phyloP scores from a whole-genome alignment of 2,888 invertebrate genomes.

The Troides oblongomaculatus region DNA sequence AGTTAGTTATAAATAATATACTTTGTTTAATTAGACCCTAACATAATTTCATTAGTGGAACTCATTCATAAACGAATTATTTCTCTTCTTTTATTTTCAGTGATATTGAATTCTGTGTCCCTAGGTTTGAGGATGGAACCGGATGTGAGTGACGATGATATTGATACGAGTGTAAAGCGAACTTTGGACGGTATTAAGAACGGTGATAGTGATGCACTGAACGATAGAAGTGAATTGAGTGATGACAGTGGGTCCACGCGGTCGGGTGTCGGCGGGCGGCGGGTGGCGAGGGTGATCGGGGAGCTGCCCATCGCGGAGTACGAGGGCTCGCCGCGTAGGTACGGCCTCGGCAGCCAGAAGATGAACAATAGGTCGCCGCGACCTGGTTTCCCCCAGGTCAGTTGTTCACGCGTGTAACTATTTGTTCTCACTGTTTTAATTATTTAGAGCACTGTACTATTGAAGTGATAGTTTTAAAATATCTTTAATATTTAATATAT shows the following conservation, averaged over 20 bases:
- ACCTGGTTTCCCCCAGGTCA: slow-evolving; percentile 91
- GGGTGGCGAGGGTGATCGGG: slow-evolving; percentile 86
- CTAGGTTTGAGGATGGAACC: slow-evolving; percentile 78
- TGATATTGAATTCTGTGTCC: slow-evolving; percentile 79
- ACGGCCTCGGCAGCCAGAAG: slow-evolving; percentile 87
- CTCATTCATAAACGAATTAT: slow-evolving; percentile 47
- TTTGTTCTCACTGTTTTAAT: too few relatives aligned
- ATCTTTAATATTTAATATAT: too few relatives aligned
- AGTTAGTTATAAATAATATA: too few relatives aligned
- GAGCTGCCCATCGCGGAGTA: slow-evolving; percentile 95
- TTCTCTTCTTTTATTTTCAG: slow-evolving; percentile 73
- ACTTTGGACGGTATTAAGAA: slow-evolving; percentile 77
- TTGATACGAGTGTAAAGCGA: slow-evolving; percentile 74
- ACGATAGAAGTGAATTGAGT: slow-evolving; percentile 71
- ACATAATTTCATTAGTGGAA: background rate
- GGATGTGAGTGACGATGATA: slow-evolving; percentile 75
- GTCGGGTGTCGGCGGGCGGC: slow-evolving; percentile 58
- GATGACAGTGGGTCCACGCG: slow-evolving; percentile 62
- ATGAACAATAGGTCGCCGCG: slow-evolving; percentile 87
- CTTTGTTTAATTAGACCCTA: too few relatives aligned
- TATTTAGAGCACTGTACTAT: too few relatives aligned
- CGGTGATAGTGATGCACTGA: slow-evolving; percentile 74
- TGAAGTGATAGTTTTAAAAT: too few relatives aligned
- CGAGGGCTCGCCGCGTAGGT: slow-evolving; percentile 93
- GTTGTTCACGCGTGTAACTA: too few relatives aligned